phyloP scores from a whole-genome alignment of 2,888 invertebrate genomes.

The Eueremaeus valkanovi region DNA sequence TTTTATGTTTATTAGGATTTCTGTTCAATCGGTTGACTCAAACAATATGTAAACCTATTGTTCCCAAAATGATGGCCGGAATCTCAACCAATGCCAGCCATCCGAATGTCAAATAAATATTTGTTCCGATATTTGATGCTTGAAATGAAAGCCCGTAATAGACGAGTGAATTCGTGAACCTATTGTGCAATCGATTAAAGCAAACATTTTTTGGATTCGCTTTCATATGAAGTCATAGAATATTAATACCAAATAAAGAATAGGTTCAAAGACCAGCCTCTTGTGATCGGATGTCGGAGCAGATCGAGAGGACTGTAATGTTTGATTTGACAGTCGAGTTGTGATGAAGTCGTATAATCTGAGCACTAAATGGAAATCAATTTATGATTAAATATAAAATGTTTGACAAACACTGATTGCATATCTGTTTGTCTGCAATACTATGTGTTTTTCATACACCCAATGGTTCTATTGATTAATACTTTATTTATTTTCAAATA shows the following conservation, averaged over 20 bases:
- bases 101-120: constrained; percentile 65
- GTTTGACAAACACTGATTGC: no score
- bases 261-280: constrained; percentile 63
- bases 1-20: no score
- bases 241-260: constrained; percentile 61
- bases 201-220: constrained; percentile 47
- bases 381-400: background rate
- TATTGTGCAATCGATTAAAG: constrained; percentile 57
- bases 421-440: no score
- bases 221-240: no score
- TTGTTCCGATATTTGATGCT: constrained; percentile 68
- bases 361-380: background rate
- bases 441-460: background rate
- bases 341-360: background rate
- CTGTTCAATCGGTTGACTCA: no score
- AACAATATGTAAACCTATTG: no score
- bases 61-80: constrained; percentile 72
- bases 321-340: background rate
- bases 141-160: constrained; percentile 74
- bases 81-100: constrained; percentile 55
- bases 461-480: background rate
- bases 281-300: constrained; percentile 62
- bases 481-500: background rate
- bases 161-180: constrained; percentile 67
- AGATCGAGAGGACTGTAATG: constrained; percentile 44